A percentile compares a stretch with the other conserved stretches of the same genome.
Evolutionary conservation across 2,797 vertebrate species (phyloP).

Genomic region (Melanotaenia parkinsoni): DNA sequence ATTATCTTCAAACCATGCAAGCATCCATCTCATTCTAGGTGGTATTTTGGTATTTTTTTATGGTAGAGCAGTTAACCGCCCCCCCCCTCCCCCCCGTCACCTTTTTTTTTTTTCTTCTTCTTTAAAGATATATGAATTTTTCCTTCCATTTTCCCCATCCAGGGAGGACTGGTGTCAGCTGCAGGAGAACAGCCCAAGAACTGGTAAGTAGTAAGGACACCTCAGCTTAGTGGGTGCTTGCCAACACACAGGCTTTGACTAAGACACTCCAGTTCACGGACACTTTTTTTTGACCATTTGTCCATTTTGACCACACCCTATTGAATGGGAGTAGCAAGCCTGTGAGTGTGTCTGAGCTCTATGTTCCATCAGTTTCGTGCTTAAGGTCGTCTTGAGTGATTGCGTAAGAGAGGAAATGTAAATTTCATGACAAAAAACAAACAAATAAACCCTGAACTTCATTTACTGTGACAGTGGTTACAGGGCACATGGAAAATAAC

Average conservation of each 20-base stretch:
- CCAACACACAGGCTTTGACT: slow-evolving; percentile 36
- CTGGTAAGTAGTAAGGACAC: slow-evolving; percentile 40
- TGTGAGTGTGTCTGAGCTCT: slow-evolving; percentile 42
- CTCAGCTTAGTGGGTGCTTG: slow-evolving; percentile 18
- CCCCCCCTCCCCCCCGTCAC: too few species aligned
- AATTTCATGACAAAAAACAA: slow-evolving; percentile 80
- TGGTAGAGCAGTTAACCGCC: slow-evolving; percentile 16
- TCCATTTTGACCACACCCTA: slow-evolving; percentile 67
- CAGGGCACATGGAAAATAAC: slow-evolving; percentile 77
- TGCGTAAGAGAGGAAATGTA: slow-evolving; percentile 74
- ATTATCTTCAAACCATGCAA: background rate
- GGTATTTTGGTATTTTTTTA: slow-evolving; percentile 7
- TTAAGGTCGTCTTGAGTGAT: slow-evolving; percentile 53
- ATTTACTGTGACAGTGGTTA: slow-evolving; percentile 72
- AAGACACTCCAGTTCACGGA: slow-evolving; percentile 41
- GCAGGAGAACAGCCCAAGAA: slow-evolving; percentile 15
- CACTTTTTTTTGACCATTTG: slow-evolving; percentile 54
- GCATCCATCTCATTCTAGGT: background rate
- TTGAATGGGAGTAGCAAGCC: slow-evolving; percentile 54
- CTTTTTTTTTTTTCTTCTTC: slow-evolving; percentile 5
- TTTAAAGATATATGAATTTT: slow-evolving; percentile 13
- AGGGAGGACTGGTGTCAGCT: slow-evolving; percentile 23
- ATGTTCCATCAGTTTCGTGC: slow-evolving; percentile 53
- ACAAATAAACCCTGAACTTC: slow-evolving; percentile 75
- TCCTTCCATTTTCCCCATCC: slow-evolving; percentile 27